A percentile compares a stretch with the other conserved stretches of the same genome.
Evolutionary conservation across 1,140 invertebrate genomes (phyloP).

Genomic region (Zophobas morio): DNA sequence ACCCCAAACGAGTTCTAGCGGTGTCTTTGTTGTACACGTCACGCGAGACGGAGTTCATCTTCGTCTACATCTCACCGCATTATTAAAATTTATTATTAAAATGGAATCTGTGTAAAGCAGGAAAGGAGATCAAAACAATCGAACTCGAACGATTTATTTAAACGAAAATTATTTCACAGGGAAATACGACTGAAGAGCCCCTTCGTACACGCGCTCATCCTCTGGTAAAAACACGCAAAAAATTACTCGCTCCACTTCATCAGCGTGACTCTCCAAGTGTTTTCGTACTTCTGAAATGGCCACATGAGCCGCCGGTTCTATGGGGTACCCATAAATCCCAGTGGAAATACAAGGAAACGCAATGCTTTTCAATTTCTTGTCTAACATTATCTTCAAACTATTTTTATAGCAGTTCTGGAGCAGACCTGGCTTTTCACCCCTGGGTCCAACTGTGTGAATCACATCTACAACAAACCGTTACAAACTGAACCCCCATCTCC

Average conservation of each 20-base stretch:
- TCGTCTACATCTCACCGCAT: not conserved
- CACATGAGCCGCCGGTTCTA: conserved; percentile 81
- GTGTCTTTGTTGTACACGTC: not conserved
- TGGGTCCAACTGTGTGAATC: conserved; percentile 88
- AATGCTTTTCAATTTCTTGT: conserved; percentile 78
- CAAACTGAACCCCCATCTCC: not conserved
- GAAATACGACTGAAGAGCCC: conserved; percentile 82
- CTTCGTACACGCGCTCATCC: conserved; percentile 84
- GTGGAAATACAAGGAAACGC: conserved; percentile 92
- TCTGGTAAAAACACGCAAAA: conserved; percentile 85
- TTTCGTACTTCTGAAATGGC: conserved; percentile 78
- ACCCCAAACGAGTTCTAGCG: not conserved
- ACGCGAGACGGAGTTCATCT: not conserved
- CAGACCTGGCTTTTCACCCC: conserved; percentile 77
- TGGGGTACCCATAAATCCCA: conserved; percentile 89
- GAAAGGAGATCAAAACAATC: conserved; percentile 17
- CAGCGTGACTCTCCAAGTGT: conserved; percentile 76
- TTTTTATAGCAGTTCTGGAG: conserved; percentile 81
- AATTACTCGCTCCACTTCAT: conserved; percentile 82
- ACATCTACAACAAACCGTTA: conserved; percentile 75
- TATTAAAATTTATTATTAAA: conserved; percentile 29
- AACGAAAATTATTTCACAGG: conserved; percentile 64
- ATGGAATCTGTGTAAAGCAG: not conserved
- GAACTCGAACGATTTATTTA: conserved; percentile 5
- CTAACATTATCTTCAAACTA: conserved; percentile 73